phyloP scores from a whole-genome alignment of 2,888 invertebrate genomes.

The Pyrocoelia pectoralis region DNA sequence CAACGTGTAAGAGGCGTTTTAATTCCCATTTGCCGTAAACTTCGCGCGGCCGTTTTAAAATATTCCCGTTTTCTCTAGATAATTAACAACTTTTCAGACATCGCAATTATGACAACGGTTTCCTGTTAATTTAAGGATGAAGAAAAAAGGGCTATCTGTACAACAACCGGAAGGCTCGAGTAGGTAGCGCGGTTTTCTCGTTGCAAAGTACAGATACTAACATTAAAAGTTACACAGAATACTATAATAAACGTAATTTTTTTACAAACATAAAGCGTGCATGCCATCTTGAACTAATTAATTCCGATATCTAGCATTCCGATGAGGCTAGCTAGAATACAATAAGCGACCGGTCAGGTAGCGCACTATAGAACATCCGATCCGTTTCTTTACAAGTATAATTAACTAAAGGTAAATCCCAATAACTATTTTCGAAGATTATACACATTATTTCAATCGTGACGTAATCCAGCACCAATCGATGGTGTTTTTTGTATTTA shows the following conservation, averaged over 20 bases:
- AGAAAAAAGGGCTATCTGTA: too few relatives aligned
- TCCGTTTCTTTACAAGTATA: conserved; percentile 5
- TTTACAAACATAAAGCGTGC: conserved; percentile 44
- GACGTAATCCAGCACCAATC: neutral
- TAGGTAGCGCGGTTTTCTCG: conserved; percentile 27
- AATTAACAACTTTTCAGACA: too few relatives aligned
- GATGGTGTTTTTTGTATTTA: neutral
- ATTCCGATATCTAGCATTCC: conserved; percentile 51
- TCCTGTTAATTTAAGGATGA: too few relatives aligned
- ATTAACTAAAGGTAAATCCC: conserved; percentile 6
- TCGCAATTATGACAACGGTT: too few relatives aligned
- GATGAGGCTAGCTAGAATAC: conserved; percentile 39
- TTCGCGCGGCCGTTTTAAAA: too few relatives aligned
- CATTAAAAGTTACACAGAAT: conserved; percentile 39
- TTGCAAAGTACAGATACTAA: conserved; percentile 34
- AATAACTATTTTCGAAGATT: conserved; percentile 2
- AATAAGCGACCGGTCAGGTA: conserved; percentile 35
- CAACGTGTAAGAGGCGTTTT: too few relatives aligned
- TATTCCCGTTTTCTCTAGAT: too few relatives aligned
- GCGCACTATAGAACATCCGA: conserved; percentile 20
- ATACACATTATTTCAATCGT: neutral
- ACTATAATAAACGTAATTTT: conserved; percentile 44
- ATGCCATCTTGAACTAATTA: conserved; percentile 49
- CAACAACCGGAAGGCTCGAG: conserved; percentile 27
- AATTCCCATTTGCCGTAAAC: too few relatives aligned